A percentile compares a stretch with the other conserved stretches of the same genome.
These are phyloP conservation scores for Pseudomugil gertrudae DNA, from an alignment of 2,797 vertebrate species.

Conservation along the genomic window DNA sequence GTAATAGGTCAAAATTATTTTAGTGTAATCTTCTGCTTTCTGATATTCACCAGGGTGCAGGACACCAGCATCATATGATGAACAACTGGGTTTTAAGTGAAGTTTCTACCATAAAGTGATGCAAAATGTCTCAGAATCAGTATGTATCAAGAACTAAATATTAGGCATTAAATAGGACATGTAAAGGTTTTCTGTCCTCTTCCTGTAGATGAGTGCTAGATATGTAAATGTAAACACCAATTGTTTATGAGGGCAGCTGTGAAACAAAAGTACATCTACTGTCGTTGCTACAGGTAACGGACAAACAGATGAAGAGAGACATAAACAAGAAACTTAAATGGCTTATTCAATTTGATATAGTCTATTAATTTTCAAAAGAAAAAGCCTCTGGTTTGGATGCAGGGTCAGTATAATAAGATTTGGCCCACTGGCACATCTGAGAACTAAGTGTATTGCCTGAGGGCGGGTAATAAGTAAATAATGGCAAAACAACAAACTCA, in stretches of 20 bases:
- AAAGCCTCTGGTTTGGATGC: constrained; percentile 21
- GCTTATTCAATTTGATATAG: constrained; percentile 41
- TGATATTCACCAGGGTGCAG: too few species aligned
- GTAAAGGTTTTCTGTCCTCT: constrained; percentile 39
- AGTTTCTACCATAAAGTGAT: too few species aligned
- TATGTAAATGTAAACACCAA: constrained; percentile 32
- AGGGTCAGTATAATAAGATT: constrained; percentile 24
- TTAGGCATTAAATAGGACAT: constrained; percentile 8
- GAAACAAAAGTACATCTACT: constrained; percentile 43
- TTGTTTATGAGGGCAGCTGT: constrained; percentile 45
- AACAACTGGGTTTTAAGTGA: too few species aligned
- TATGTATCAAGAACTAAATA: too few species aligned
- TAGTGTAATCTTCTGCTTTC: too few species aligned
- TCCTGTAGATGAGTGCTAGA: constrained; percentile 43
- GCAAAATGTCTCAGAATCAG: too few species aligned
- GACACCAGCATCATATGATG: too few species aligned
- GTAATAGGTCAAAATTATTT: too few species aligned
- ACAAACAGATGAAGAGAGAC: constrained; percentile 29
- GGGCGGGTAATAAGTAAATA: constrained; percentile 24
- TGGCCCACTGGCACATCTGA: neutral
- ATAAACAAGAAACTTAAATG: constrained; percentile 42
- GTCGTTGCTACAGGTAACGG: constrained; percentile 54
- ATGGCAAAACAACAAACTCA: constrained; percentile 17
- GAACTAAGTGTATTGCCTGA: neutral
- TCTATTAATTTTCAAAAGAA: constrained; percentile 39